A percentile compares a stretch with the other conserved stretches of the same genome.
Evolutionary conservation across 2,797 vertebrate genomes (phyloP).

Genomic region (Neostethus bicornis): DNA sequence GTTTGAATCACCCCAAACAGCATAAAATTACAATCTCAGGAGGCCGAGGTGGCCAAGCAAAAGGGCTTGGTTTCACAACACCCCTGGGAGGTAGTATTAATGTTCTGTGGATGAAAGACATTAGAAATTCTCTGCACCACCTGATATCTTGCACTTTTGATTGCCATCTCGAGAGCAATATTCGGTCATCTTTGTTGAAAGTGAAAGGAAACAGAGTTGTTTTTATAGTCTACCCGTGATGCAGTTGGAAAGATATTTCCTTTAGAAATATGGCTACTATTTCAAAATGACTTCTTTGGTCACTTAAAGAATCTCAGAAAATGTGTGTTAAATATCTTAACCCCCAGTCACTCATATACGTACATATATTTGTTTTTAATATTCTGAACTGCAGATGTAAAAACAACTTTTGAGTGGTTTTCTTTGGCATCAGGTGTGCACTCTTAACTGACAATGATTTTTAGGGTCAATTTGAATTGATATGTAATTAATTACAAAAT

Average conservation of each 20-base stretch:
- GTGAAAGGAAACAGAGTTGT: constrained; percentile 24
- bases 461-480: background rate
- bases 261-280: constrained; percentile 18
- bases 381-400: background rate
- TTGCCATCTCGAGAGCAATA: constrained; percentile 47
- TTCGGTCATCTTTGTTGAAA: constrained; percentile 11
- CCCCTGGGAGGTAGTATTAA: constrained; percentile 77
- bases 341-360: constrained; percentile 30
- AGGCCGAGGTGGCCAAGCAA: constrained; percentile 16
- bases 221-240: constrained; percentile 51
- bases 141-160: constrained; percentile 77
- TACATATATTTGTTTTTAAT: background rate
- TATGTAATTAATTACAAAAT: background rate
- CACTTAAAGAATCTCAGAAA: constrained; percentile 42
- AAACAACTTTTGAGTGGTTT: too few relatives aligned
- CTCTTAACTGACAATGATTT: background rate
- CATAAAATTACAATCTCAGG: constrained; percentile 29
- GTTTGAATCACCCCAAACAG: constrained; percentile 82
- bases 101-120: constrained; percentile 78
- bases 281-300: constrained; percentile 33
- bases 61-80: constrained; percentile 67
- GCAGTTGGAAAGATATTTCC: constrained; percentile 35
- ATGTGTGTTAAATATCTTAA: constrained; percentile 36
- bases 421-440: too few relatives aligned
- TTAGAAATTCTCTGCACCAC: constrained; percentile 75